phyloP scores from a whole-genome alignment of 2,888 invertebrate species.

The Drepanosiphum platanoidis region DNA sequence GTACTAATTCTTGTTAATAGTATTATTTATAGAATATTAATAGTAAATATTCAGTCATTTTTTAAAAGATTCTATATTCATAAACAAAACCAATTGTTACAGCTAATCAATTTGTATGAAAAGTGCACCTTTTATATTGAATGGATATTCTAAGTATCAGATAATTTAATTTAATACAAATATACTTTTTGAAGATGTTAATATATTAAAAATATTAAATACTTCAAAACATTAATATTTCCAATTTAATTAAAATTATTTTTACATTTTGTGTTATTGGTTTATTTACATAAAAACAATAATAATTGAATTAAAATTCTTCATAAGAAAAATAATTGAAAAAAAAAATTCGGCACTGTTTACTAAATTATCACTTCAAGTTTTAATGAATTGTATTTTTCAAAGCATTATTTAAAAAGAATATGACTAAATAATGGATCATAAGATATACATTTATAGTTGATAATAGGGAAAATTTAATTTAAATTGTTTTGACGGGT shows the following conservation, averaged over 20 bases:
- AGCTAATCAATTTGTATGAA: background rate
- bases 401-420: constrained; percentile 10
- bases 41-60: background rate
- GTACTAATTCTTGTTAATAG: background rate
- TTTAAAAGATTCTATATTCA: background rate
- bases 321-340: constrained; percentile 15
- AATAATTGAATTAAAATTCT: background rate
- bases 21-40: constrained; percentile 2
- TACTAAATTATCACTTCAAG: constrained; percentile 45
- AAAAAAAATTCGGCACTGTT: constrained; percentile 47
- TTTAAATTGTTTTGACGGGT: background rate
- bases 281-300: constrained; percentile 15
- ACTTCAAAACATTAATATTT: background rate
- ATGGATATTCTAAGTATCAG: background rate
- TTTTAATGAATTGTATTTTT: background rate
- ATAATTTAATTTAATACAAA: background rate
- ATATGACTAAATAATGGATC: constrained; percentile 14
- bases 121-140: background rate
- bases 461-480: background rate
- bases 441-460: background rate
- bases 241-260: background rate
- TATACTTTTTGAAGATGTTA: background rate
- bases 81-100: background rate
- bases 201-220: background rate
- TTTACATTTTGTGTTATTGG: constrained; percentile 10